A percentile compares a stretch with the other conserved stretches of the same genome.
phyloP scores from a whole-genome alignment of 2,113 vertebrate genomes.

The Pluvialis apricaria region DNA sequence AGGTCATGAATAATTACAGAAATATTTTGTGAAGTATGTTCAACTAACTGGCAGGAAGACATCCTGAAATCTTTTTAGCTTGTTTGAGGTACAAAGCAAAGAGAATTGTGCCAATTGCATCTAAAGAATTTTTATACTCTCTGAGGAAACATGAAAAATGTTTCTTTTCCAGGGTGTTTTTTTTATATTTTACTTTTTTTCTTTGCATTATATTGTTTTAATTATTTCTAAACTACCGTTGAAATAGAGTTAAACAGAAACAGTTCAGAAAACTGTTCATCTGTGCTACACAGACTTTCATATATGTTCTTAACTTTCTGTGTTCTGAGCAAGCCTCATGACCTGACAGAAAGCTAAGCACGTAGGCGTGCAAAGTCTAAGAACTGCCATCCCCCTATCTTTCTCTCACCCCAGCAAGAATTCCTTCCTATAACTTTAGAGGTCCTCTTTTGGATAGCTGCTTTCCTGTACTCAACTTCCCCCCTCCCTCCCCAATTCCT shows the following conservation, averaged over 20 bases:
- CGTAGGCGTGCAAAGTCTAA: background rate
- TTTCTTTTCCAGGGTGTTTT: background rate
- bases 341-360: background rate
- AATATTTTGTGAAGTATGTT: background rate
- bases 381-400: background rate
- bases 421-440: background rate
- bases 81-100: background rate
- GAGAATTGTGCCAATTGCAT: background rate
- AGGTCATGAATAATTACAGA: background rate
- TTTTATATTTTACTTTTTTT: background rate
- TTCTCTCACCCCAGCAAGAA: background rate
- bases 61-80: background rate
- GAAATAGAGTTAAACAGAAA: background rate
- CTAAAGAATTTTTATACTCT: background rate
- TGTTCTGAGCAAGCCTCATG: background rate
- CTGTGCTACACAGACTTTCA: background rate
- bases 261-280: background rate
- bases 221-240: background rate
- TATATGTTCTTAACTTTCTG: background rate
- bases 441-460: background rate
- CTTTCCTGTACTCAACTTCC: background rate
- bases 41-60: background rate
- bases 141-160: background rate
- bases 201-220: background rate
- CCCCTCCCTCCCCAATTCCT: background rate